Evolutionary conservation across 2,113 vertebrate genomes (phyloP).

Genomic region (Callionymus lyra): DNA sequence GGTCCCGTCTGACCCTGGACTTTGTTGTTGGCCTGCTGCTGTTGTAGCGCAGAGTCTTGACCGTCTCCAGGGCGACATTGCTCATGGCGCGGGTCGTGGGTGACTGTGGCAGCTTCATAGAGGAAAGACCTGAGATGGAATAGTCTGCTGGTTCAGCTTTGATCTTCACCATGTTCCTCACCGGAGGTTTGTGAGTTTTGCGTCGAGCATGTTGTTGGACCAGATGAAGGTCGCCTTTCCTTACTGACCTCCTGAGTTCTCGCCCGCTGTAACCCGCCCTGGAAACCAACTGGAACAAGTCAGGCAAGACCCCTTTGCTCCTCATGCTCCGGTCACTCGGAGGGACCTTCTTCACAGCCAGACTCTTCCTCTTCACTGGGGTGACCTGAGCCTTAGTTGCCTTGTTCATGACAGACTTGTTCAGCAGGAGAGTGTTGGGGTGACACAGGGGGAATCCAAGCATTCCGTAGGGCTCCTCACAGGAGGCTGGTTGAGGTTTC

Average conservation of each 20-base stretch:
- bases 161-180: slow-evolving; percentile 37
- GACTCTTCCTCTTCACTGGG: slow-evolving; percentile 32
- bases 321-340: slow-evolving; percentile 58
- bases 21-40: slow-evolving; percentile 39
- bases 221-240: slow-evolving; percentile 16
- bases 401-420: slow-evolving; percentile 47
- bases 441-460: slow-evolving; percentile 58
- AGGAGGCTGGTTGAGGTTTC: slow-evolving; percentile 47
- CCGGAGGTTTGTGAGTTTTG: slow-evolving; percentile 16
- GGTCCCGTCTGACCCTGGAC: slow-evolving; percentile 23
- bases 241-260: slow-evolving; percentile 45
- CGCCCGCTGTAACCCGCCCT: slow-evolving; percentile 18
- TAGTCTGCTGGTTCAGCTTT: slow-evolving; percentile 56
- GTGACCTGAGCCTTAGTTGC: slow-evolving; percentile 9
- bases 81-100: slow-evolving; percentile 18
- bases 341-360: slow-evolving; percentile 7
- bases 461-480: slow-evolving; percentile 30
- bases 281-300: slow-evolving; percentile 36
- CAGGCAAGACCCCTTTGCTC: slow-evolving; percentile 41
- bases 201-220: slow-evolving; percentile 13
- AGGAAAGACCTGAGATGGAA: slow-evolving; percentile 41
- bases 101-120: slow-evolving; percentile 2
- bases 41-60: slow-evolving; percentile 49
- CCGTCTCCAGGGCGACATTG: slow-evolving; percentile 15
- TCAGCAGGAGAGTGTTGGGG: slow-evolving; percentile 49